Conservation (phyloP, 2,797 vertebrate genomes). For the Tolypeutes matacus region DNA sequence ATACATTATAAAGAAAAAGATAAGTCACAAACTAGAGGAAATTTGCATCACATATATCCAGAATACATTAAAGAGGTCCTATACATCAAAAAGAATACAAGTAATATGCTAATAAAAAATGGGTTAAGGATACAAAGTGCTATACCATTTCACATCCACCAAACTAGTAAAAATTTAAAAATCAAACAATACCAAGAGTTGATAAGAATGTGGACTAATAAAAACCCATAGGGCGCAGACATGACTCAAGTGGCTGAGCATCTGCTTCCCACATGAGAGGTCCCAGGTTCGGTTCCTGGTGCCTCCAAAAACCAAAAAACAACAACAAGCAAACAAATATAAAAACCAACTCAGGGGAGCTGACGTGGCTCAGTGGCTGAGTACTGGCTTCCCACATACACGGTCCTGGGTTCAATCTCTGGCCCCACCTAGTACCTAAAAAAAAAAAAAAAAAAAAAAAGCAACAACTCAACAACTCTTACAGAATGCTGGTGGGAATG, state of each 20-base stretch:
- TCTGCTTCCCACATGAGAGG: too few species aligned
- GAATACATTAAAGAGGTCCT: not conserved
- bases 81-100: not conserved
- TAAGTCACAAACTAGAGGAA: not conserved
- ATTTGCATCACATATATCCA: not conserved
- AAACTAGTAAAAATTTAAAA: constrained; percentile 5
- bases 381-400: too few species aligned
- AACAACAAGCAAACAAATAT: too few species aligned
- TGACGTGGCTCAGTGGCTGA: too few species aligned
- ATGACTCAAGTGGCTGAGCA: too few species aligned
- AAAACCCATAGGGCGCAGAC: not conserved
- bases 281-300: too few species aligned
- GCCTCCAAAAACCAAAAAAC: too few species aligned
- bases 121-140: not conserved
- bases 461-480: too few species aligned
- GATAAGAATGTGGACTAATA: constrained; percentile 2
- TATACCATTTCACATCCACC: not conserved
- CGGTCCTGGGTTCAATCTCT: too few species aligned
- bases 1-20: not conserved
- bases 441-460: too few species aligned
- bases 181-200: not conserved
- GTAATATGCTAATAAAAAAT: not conserved
- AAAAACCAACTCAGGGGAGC: too few species aligned
- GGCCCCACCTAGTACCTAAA: too few species aligned
- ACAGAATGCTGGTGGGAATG: not conserved